phyloP scores from a whole-genome alignment of 2,797 vertebrate species.

The Craterocephalus amniculus region DNA sequence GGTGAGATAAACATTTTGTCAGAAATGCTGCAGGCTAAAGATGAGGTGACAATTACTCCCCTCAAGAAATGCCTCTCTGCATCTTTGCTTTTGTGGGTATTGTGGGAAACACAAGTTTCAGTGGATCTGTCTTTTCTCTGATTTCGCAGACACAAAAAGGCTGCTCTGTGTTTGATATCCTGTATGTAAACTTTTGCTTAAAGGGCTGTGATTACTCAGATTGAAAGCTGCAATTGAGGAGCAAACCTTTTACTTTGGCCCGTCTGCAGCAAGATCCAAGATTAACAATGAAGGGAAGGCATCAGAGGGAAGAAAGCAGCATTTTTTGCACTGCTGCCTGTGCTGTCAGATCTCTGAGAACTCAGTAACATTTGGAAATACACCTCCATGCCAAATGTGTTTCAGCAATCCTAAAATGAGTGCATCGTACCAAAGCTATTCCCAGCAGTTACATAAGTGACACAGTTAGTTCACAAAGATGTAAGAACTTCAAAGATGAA shows the following conservation, averaged over 20 bases:
- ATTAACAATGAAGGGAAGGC: conserved; percentile 48
- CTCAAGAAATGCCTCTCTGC: conserved; percentile 52
- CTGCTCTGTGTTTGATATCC: conserved; percentile 20
- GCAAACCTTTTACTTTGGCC: conserved; percentile 49
- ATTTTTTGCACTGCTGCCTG: conserved; percentile 49
- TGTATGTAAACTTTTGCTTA: conserved; percentile 35
- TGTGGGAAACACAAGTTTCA: conserved; percentile 38
- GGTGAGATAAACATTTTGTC: conserved; percentile 78
- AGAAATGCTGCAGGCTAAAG: conserved; percentile 65
- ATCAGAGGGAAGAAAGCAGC: conserved; percentile 48
- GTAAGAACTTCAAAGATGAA: conserved; percentile 51
- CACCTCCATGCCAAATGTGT: conserved; percentile 62
- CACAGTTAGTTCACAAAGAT: conserved; percentile 44
- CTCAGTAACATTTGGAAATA: conserved; percentile 63
- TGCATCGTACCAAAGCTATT: conserved; percentile 54
- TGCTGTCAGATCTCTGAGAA: conserved; percentile 47
- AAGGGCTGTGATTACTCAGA: conserved; percentile 33
- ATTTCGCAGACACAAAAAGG: conserved; percentile 48
- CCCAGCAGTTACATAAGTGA: conserved; percentile 55
- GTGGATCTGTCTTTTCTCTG: conserved; percentile 34
- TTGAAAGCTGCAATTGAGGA: conserved; percentile 48
- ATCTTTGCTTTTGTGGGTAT: conserved; percentile 50
- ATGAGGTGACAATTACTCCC: conserved; percentile 76
- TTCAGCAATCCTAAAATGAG: conserved; percentile 68
- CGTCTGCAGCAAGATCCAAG: conserved; percentile 54